A percentile compares a stretch with the other conserved stretches of the same genome.
Evolutionary conservation across 2,797 vertebrate species (phyloP).

Genomic region (Gallinago solitaria): DNA sequence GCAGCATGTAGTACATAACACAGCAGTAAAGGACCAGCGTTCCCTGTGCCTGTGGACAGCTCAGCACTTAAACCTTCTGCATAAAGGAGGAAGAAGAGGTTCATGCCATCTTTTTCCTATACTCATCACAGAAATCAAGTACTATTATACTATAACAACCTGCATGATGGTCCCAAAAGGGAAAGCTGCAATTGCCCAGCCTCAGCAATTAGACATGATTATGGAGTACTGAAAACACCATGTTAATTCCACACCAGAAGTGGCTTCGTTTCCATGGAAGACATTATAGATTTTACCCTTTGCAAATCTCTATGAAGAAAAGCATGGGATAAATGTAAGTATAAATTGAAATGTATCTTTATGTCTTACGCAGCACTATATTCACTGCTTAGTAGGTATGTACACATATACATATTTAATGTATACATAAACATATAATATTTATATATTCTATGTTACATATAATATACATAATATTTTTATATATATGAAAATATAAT

Average conservation of each 20-base stretch:
- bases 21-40: not conserved
- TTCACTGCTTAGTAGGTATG: not conserved
- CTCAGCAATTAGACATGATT: not conserved
- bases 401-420: not conserved
- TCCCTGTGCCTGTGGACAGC: not conserved
- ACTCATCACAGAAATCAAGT: not conserved
- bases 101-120: not conserved
- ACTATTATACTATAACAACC: not conserved
- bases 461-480: too few species aligned
- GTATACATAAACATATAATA: not conserved
- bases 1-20: fast-evolving
- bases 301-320: not conserved
- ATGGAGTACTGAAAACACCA: not conserved
- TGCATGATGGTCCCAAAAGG: not conserved
- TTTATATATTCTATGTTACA: too few species aligned
- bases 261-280: not conserved
- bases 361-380: not conserved
- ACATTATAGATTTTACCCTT: not conserved
- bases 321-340: not conserved
- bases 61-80: not conserved
- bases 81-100: not conserved
- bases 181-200: not conserved
- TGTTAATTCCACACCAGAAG: not conserved
- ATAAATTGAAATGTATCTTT: not conserved
- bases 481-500: not conserved